phyloP scores from a whole-genome alignment of 2,888 invertebrate genomes.

The Allygus modestus region DNA sequence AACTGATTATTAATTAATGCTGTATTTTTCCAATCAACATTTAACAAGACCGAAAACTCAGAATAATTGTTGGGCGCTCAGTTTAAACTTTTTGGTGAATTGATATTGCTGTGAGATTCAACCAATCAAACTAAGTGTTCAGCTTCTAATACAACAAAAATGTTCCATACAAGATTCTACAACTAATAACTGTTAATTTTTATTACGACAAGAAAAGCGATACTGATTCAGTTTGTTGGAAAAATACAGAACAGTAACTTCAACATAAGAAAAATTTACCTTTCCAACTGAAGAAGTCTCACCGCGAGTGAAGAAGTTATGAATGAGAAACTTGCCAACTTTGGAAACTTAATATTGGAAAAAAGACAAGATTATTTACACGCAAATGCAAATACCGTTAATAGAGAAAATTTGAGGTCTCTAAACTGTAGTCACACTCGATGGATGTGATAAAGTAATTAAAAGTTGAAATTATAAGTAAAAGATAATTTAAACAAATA shows the following conservation, averaged over 20 bases:
- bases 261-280: constrained; percentile 24
- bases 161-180: no score
- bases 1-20: constrained; percentile 9
- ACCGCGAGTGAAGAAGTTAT: background rate
- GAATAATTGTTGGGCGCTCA: background rate
- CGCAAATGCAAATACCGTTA: background rate
- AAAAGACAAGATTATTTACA: constrained; percentile 9
- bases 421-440: background rate
- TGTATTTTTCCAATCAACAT: constrained; percentile 54
- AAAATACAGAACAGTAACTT: constrained; percentile 47
- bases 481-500: background rate
- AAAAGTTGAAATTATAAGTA: background rate
- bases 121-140: background rate
- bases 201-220: background rate
- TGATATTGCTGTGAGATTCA: constrained; percentile 42
- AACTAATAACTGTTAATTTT: no score
- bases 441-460: background rate
- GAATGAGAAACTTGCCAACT: constrained; percentile 37
- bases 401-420: background rate
- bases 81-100: constrained; percentile 33
- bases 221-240: constrained; percentile 29
- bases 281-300: constrained; percentile 6
- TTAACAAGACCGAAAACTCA: background rate
- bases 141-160: no score
- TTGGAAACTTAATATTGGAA: constrained; percentile 12